Evolutionary conservation across 2,113 vertebrate genomes (phyloP).

Genomic region (Pangasianodon gigas): DNA sequence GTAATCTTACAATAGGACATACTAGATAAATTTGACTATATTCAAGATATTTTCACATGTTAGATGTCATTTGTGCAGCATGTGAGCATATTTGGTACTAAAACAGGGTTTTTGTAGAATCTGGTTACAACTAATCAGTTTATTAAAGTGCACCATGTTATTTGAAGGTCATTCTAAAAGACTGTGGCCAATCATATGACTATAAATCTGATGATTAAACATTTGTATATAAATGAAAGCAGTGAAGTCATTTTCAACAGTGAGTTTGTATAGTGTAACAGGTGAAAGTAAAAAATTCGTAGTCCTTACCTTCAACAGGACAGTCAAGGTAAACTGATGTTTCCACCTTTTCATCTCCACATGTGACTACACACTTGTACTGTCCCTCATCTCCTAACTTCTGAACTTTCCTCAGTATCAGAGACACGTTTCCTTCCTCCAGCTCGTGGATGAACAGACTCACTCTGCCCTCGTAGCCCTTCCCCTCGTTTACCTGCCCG

Average conservation of each 20-base stretch:
- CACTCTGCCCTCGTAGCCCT: neutral
- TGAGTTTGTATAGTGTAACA: neutral
- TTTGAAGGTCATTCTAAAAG: no score
- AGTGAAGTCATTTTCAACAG: no score
- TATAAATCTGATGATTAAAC: no score
- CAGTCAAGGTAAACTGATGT: neutral
- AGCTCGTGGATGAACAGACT: neutral
- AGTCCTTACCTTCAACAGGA: neutral
- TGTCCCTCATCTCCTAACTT: neutral
- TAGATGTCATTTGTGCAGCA: neutral
- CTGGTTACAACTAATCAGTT: no score
- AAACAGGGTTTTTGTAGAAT: no score
- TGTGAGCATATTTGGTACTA: no score
- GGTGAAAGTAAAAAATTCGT: neutral
- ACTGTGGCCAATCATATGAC: no score
- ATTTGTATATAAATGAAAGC: no score
- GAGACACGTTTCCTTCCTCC: slow-evolving; percentile 9
- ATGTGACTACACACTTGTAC: slow-evolving; percentile 20
- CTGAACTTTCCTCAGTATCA: slow-evolving; percentile 1
- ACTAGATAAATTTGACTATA: neutral
- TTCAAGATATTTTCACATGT: neutral
- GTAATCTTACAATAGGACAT: neutral
- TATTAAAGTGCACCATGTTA: no score
- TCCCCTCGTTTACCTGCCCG: neutral
- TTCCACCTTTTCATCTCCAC: neutral